Percentiles rank a stretch among this genome's conserved stretches.
phyloP scores from a whole-genome alignment of 2,888 invertebrate species.

The Lepidonotus clava region DNA sequence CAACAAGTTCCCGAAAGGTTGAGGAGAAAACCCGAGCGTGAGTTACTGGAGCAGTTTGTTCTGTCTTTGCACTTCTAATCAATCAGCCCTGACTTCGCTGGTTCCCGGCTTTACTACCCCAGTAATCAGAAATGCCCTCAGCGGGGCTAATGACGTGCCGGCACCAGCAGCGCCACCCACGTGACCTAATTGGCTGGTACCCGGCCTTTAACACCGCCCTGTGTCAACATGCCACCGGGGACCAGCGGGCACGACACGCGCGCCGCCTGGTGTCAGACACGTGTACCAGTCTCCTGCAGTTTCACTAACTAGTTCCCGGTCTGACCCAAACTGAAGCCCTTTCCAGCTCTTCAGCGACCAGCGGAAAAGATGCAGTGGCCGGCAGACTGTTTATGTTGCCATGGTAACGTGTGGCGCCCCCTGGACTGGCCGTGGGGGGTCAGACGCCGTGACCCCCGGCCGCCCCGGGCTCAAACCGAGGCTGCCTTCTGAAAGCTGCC shows the following conservation, averaged over 20 bases:
- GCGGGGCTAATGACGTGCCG: not conserved
- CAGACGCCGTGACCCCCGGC: not conserved
- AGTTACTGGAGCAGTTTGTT: too few species aligned
- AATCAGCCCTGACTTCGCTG: not conserved
- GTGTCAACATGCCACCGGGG: constrained; percentile 22
- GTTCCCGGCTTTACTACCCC: not conserved
- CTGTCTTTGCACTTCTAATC: too few species aligned
- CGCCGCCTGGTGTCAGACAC: not conserved
- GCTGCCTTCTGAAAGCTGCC: not conserved
- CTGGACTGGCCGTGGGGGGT: not conserved
- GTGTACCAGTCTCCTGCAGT: not conserved
- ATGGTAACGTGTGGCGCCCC: too few species aligned
- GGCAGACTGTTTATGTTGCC: not conserved
- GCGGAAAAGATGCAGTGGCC: too few species aligned
- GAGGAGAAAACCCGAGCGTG: too few species aligned
- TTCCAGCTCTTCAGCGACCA: not conserved
- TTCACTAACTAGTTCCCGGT: too few species aligned
- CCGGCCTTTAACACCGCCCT: not conserved
- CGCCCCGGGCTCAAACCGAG: not conserved
- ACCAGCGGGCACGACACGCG: not conserved
- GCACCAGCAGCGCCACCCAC: not conserved
- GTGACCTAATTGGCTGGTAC: constrained; percentile 11
- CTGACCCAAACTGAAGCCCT: too few species aligned
- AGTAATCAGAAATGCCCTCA: not conserved
- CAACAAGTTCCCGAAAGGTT: too few species aligned